A percentile compares a stretch with the other conserved stretches of the same genome.
These are phyloP conservation scores for Syngnathus floridae DNA, from an alignment of 2,113 vertebrate species.

Conservation along the genomic window DNA sequence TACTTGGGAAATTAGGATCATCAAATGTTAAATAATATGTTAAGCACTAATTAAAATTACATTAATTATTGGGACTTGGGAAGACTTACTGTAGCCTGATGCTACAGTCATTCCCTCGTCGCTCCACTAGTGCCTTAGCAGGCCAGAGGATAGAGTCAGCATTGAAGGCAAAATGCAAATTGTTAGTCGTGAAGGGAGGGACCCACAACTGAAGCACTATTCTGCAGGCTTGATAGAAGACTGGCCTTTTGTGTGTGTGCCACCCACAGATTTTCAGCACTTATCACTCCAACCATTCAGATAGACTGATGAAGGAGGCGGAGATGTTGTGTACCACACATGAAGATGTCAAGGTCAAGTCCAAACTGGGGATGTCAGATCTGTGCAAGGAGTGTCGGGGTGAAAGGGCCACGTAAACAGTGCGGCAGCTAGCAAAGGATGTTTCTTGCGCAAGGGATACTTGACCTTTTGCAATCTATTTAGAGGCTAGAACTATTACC, in stretches of 20 bases:
- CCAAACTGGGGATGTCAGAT: constrained; percentile 10
- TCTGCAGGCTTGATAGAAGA: constrained; percentile 52
- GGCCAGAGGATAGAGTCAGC: constrained; percentile 52
- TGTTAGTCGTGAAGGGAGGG: constrained; percentile 49
- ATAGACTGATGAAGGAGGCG: constrained; percentile 32
- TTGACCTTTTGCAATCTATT: no score
- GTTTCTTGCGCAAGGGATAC: no score
- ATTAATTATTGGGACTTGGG: no score
- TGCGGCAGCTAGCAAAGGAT: no score
- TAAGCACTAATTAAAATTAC: not conserved
- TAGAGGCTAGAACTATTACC: no score
- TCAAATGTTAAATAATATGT: not conserved
- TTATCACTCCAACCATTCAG: constrained; percentile 55
- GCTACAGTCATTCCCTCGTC: no score
- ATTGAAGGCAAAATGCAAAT: constrained; percentile 70
- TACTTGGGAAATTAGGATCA: not conserved
- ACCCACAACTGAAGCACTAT: constrained; percentile 60
- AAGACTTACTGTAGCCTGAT: no score
- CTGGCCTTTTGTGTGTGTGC: constrained; percentile 60
- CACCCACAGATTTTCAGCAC: constrained; percentile 62
- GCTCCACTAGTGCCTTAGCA: not conserved
- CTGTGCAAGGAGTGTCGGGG: not conserved
- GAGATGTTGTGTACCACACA: constrained; percentile 19
- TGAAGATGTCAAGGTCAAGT: constrained; percentile 27
- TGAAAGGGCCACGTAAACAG: no score